These are phyloP conservation scores for Chaenocephalus aceratus DNA, from an alignment of 2,113 vertebrate genomes.

Conservation along the genomic window DNA sequence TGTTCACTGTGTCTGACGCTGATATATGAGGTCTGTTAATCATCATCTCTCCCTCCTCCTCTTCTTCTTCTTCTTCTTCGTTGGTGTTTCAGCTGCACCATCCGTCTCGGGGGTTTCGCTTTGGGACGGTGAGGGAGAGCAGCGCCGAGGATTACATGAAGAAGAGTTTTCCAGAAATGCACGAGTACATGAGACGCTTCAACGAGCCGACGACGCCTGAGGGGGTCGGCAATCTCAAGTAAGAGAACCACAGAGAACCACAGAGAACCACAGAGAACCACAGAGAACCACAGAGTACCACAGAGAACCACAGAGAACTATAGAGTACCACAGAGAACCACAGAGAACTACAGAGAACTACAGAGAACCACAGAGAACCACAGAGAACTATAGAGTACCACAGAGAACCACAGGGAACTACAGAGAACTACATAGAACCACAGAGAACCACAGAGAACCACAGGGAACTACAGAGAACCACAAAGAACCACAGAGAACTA, in stretches of 20 bases:
- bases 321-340: too few relatives aligned
- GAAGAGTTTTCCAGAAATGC: conserved; percentile 93
- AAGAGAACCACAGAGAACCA: conserved; percentile 49
- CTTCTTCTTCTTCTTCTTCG: background rate
- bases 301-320: too few relatives aligned
- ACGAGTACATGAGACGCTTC: conserved; percentile 89
- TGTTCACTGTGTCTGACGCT: background rate
- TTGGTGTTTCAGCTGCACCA: conserved; percentile 87
- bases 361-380: too few relatives aligned
- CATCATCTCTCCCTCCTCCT: background rate
- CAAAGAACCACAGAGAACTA: too few relatives aligned
- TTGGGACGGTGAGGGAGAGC: conserved; percentile 94
- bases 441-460: too few relatives aligned
- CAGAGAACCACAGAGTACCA: too few relatives aligned
- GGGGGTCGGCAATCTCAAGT: conserved; percentile 92
- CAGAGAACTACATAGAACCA: too few relatives aligned
- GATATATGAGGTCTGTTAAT: background rate
- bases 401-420: too few relatives aligned
- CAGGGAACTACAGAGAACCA: too few relatives aligned
- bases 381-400: too few relatives aligned
- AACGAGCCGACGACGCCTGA: conserved; percentile 91
- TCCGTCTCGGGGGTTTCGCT: conserved; percentile 90
- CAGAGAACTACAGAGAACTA: too few relatives aligned
- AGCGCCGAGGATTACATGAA: conserved; percentile 94
- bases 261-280: rapidly evolving